Evolutionary conservation across 2,888 invertebrate genomes (phyloP).

Genomic region (Dasypolia templi): DNA sequence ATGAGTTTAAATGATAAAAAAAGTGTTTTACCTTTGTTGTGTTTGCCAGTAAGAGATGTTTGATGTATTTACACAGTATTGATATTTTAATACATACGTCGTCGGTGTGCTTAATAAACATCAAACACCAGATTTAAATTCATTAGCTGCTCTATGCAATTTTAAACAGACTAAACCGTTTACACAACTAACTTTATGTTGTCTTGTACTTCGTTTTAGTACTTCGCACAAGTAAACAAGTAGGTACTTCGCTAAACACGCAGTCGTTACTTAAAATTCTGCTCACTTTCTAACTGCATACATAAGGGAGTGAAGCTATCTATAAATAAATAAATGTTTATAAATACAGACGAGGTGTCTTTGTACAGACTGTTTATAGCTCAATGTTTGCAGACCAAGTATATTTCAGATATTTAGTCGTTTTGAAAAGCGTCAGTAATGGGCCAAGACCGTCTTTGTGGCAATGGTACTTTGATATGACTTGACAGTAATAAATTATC

Average conservation of each 20-base stretch:
- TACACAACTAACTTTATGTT: background rate
- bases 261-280: slow-evolving; percentile 9
- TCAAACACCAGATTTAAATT: too few relatives aligned
- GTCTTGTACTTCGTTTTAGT: background rate
- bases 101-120: too few relatives aligned
- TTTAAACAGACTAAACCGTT: background rate
- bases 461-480: too few relatives aligned
- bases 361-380: too few relatives aligned
- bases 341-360: background rate
- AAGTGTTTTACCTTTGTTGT: too few relatives aligned
- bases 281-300: slow-evolving; percentile 15
- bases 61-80: too few relatives aligned
- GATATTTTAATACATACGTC: too few relatives aligned
- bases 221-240: background rate
- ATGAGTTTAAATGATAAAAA: too few relatives aligned
- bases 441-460: too few relatives aligned
- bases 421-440: background rate
- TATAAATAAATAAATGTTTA: background rate
- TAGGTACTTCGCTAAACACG: slow-evolving; percentile 8
- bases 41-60: too few relatives aligned
- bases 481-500: too few relatives aligned
- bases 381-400: background rate
- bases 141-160: background rate
- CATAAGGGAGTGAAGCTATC: background rate
- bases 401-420: background rate